These are phyloP conservation scores for Trachurus trachurus DNA, from an alignment of 2,797 vertebrate species.

Conservation along the genomic window DNA sequence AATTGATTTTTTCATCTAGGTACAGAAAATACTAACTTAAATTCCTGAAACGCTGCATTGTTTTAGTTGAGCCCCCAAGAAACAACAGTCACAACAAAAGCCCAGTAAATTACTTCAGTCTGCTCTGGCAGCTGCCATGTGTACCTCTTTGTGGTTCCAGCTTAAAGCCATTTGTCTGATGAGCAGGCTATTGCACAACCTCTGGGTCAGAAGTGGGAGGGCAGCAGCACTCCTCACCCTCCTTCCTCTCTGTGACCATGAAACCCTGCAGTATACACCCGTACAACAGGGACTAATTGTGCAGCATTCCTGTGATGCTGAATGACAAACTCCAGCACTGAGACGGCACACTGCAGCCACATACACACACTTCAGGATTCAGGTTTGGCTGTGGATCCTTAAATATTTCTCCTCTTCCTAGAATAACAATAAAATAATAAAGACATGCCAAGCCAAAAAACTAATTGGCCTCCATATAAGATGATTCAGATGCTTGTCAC, in stretches of 20 bases:
- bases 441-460: too few relatives aligned
- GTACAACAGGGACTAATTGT: constrained; percentile 84
- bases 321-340: constrained; percentile 74
- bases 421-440: background rate
- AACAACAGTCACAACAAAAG: constrained; percentile 36
- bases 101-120: constrained; percentile 45
- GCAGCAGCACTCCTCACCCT: constrained; percentile 67
- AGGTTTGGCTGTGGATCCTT: background rate
- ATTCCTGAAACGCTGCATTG: background rate
- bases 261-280: constrained; percentile 78
- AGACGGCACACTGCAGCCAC: constrained; percentile 46
- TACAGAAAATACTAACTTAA: background rate
- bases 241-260: constrained; percentile 79
- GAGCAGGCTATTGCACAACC: constrained; percentile 72
- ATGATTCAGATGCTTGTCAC: too few relatives aligned
- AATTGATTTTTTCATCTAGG: background rate
- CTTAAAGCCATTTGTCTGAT: constrained; percentile 73
- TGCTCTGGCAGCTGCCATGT: constrained; percentile 55
- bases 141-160: constrained; percentile 65
- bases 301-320: constrained; percentile 79
- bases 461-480: too few relatives aligned
- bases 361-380: constrained; percentile 5
- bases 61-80: constrained; percentile 25
- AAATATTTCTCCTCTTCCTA: background rate
- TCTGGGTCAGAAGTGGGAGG: constrained; percentile 82